Conservation (phyloP, 2,113 vertebrate genomes). For the Takifugu bimaculatus region DNA sequence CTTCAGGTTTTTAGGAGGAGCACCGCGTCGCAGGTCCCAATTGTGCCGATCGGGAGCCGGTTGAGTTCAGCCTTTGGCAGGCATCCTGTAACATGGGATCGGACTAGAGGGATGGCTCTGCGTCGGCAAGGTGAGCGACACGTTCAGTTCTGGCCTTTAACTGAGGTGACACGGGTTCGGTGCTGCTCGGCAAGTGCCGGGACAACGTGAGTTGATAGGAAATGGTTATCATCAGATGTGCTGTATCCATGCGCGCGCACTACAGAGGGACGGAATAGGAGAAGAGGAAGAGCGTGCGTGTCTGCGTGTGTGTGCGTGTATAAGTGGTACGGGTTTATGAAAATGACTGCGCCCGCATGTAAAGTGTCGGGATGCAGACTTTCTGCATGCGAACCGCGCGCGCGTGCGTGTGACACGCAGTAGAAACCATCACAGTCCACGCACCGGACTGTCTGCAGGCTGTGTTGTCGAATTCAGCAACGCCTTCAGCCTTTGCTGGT, state of each 20-base stretch:
- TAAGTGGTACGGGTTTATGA: slow-evolving; percentile 29
- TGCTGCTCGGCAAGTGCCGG: slow-evolving; percentile 37
- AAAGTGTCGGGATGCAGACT: slow-evolving; percentile 42
- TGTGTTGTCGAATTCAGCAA: slow-evolving; percentile 11
- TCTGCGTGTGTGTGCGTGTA: slow-evolving; percentile 1
- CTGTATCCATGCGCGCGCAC: slow-evolving; percentile 12
- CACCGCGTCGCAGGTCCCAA: slow-evolving; percentile 45
- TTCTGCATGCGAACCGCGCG: slow-evolving; percentile 9
- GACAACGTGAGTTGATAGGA: slow-evolving; percentile 51
- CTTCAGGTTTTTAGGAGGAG: slow-evolving; percentile 38
- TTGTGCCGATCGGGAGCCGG: slow-evolving; percentile 23
- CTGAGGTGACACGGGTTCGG: slow-evolving; percentile 10
- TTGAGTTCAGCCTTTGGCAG: slow-evolving; percentile 44
- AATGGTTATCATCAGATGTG: slow-evolving; percentile 61
- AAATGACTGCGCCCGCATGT: slow-evolving; percentile 28
- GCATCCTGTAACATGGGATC: slow-evolving; percentile 56
- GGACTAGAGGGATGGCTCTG: slow-evolving; percentile 70
- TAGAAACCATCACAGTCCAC: slow-evolving; percentile 20
- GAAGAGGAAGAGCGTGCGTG: background rate
- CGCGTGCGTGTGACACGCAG: slow-evolving; percentile 16
- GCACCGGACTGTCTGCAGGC: slow-evolving; percentile 10
- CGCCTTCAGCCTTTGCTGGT: slow-evolving; percentile 47
- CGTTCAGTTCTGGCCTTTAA: slow-evolving; percentile 50
- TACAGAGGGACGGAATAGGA: background rate
- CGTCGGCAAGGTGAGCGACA: slow-evolving; percentile 69